A percentile compares a stretch with the other conserved stretches of the same genome.
These are phyloP conservation scores for Apodemia zela DNA, from an alignment of 2,888 invertebrate species.

Conservation along the genomic window DNA sequence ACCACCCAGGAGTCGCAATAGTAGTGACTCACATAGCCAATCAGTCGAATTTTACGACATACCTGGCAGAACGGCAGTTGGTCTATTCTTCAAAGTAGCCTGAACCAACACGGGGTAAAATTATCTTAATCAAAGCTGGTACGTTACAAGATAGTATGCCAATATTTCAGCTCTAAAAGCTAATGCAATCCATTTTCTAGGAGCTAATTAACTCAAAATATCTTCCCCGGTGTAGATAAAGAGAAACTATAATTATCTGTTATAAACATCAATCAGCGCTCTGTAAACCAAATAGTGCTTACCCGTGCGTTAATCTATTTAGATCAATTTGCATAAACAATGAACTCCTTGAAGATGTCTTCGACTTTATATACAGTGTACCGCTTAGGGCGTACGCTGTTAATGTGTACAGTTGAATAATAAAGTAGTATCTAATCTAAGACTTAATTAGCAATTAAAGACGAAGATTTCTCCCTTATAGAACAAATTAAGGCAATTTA, in stretches of 20 bases:
- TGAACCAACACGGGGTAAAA: no score
- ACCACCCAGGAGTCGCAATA: no score
- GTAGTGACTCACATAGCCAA: no score
- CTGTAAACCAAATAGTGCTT: neutral
- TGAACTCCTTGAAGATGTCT: neutral
- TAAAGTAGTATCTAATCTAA: neutral
- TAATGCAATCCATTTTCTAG: no score
- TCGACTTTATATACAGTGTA: neutral
- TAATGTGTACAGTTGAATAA: slow-evolving; percentile 1
- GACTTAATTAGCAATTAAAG: neutral
- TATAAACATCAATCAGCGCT: slow-evolving; percentile 1
- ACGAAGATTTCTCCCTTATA: neutral
- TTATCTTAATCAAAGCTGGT: no score
- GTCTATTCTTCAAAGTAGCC: no score
- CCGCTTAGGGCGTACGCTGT: neutral
- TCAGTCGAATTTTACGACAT: no score
- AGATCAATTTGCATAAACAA: slow-evolving; percentile 10
- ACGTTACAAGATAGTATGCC: no score
- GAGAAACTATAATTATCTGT: neutral
- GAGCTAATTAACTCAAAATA: neutral
- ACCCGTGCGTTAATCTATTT: slow-evolving; percentile 4
- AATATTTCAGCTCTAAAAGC: no score
- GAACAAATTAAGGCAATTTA: neutral
- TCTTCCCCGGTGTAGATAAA: neutral
- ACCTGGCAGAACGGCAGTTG: no score